Conservation (phyloP, 53 echinoderm and acorn worm genomes). For the Antedon mediterranea region DNA sequence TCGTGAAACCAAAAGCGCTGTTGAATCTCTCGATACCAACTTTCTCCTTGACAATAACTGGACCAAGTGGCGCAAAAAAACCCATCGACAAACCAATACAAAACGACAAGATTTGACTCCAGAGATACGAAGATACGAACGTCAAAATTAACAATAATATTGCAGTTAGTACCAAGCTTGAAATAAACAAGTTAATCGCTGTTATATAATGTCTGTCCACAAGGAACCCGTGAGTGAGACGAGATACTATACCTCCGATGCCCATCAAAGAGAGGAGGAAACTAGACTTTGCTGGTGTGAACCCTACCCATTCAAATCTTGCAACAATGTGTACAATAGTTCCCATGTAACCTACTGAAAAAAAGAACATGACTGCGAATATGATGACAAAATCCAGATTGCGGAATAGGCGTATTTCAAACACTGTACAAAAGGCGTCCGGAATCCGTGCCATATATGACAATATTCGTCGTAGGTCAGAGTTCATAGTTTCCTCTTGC, state of each 20-base stretch:
- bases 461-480: too few species aligned
- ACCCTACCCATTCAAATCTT: too few species aligned
- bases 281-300: too few species aligned
- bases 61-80: not conserved
- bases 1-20: not conserved
- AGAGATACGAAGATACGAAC: not conserved
- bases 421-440: too few species aligned
- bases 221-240: not conserved
- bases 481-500: too few species aligned
- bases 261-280: too few species aligned
- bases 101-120: not conserved
- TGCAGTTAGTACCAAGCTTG: not conserved
- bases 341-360: too few species aligned
- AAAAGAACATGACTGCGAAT: too few species aligned
- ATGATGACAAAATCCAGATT: too few species aligned
- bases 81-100: not conserved
- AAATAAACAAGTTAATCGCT: not conserved
- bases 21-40: not conserved
- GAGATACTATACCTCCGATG: not conserved
- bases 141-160: not conserved
- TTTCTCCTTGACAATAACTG: not conserved
- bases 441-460: too few species aligned
- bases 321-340: too few species aligned
- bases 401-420: too few species aligned
- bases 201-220: not conserved